phyloP scores from a whole-genome alignment of 2,797 vertebrate genomes.

The Megalops cyprinoides region DNA sequence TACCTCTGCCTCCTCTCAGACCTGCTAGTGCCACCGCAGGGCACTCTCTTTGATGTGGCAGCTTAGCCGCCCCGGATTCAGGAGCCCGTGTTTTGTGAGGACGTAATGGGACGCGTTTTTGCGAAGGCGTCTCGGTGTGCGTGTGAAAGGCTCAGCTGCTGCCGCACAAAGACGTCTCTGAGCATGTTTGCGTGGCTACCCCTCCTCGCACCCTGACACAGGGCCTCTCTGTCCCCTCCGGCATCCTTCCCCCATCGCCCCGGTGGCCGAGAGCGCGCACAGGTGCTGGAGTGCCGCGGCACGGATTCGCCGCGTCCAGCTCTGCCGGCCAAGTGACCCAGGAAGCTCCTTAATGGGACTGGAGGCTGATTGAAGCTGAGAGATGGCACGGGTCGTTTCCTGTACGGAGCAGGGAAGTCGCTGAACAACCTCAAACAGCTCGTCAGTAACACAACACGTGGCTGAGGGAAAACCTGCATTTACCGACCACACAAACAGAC shows the following conservation, averaged over 20 bases:
- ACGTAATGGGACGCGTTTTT: background rate
- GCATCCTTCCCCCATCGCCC: background rate
- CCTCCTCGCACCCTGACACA: background rate
- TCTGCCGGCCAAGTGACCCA: background rate
- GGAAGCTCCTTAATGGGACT: background rate
- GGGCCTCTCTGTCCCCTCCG: conserved; percentile 1
- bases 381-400: background rate
- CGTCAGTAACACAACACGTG: background rate
- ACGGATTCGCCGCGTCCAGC: background rate
- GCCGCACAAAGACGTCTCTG: conserved; percentile 2
- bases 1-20: too few relatives aligned
- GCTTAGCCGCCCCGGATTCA: background rate
- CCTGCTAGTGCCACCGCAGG: background rate
- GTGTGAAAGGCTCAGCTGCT: conserved; percentile 12
- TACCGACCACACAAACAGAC: background rate
- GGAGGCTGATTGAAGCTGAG: background rate
- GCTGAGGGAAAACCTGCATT: background rate
- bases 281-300: background rate
- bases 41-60: background rate
- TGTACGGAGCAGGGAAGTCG: background rate
- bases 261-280: background rate
- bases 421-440: background rate
- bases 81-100: background rate
- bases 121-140: background rate
- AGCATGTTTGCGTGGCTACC: background rate